These are phyloP conservation scores for Aphodius granarius DNA, from an alignment of 2,888 invertebrate genomes.

Conservation along the genomic window DNA sequence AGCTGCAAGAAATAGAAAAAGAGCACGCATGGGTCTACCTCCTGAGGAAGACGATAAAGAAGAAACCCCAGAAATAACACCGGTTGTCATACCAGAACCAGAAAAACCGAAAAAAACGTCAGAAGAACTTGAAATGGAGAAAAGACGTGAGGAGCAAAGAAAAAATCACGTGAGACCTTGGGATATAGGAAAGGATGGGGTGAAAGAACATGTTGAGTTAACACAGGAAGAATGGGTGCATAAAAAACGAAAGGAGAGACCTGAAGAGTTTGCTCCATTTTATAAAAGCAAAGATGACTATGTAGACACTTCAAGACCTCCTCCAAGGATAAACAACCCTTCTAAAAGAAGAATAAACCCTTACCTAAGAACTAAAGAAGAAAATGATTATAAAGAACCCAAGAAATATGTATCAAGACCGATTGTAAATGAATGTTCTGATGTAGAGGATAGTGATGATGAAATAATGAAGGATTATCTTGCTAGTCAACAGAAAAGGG, in stretches of 20 bases:
- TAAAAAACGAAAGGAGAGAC: constrained; percentile 71
- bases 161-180: constrained; percentile 67
- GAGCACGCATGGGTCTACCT: constrained; percentile 73
- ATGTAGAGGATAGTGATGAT: constrained; percentile 16
- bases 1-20: constrained; percentile 73
- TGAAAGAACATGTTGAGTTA: constrained; percentile 60
- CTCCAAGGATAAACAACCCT: constrained; percentile 28
- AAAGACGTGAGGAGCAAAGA: constrained; percentile 56
- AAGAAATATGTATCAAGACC: constrained; percentile 36
- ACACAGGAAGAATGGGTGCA: constrained; percentile 78
- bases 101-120: constrained; percentile 35
- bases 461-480: constrained; percentile 21
- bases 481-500: neutral
- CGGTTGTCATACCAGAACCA: constrained; percentile 42
- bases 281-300: constrained; percentile 20
- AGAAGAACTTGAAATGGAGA: constrained; percentile 36
- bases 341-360: constrained; percentile 35
- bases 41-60: constrained; percentile 50
- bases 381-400: constrained; percentile 35
- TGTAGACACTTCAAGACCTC: constrained; percentile 26
- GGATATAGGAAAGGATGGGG: constrained; percentile 72
- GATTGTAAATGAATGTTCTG: constrained; percentile 34
- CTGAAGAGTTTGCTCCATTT: constrained; percentile 78
- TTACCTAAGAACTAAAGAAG: constrained; percentile 30
- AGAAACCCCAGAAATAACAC: constrained; percentile 42